phyloP scores from a whole-genome alignment of 2,797 vertebrate species.

The Danionella dracula region DNA sequence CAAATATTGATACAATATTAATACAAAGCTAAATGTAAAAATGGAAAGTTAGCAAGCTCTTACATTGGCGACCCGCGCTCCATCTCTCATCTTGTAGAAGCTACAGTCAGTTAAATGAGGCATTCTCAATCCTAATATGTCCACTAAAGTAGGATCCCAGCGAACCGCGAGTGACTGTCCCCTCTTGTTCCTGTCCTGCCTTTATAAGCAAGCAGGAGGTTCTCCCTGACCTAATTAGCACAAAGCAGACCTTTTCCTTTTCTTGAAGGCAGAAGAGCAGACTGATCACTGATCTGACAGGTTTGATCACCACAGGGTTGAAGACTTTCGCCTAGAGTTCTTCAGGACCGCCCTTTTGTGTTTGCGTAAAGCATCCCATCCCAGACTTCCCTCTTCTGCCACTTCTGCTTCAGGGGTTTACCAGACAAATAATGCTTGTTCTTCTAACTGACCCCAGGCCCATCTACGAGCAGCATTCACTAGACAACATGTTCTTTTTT shows the following conservation, averaged over 20 bases:
- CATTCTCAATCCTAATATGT: constrained; percentile 62
- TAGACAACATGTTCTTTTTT: constrained; percentile 57
- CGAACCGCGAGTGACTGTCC: constrained; percentile 45
- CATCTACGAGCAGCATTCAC: constrained; percentile 59
- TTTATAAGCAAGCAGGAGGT: constrained; percentile 68
- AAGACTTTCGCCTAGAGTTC: constrained; percentile 67
- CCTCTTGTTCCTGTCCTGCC: constrained; percentile 55
- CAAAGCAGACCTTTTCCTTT: constrained; percentile 72
- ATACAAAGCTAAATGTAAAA: too few species aligned
- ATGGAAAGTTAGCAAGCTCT: constrained; percentile 37
- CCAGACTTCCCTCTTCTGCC: constrained; percentile 54
- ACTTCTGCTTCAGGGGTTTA: constrained; percentile 74
- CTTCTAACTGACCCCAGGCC: constrained; percentile 71
- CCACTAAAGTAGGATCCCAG: constrained; percentile 45
- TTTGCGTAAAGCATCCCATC: constrained; percentile 56
- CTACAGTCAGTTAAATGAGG: constrained; percentile 78
- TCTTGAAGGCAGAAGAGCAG: constrained; percentile 72
- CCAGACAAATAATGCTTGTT: constrained; percentile 80
- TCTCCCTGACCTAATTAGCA: constrained; percentile 77
- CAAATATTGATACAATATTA: too few species aligned
- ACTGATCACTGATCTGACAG: constrained; percentile 67
- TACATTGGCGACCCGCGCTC: constrained; percentile 67
- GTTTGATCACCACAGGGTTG: constrained; percentile 78
- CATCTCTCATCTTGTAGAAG: constrained; percentile 75
- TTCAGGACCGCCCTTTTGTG: constrained; percentile 59